A percentile compares a stretch with the other conserved stretches of the same genome.
Evolutionary conservation across 2,113 vertebrate species (phyloP).

Genomic region (Phainopepla nitens): DNA sequence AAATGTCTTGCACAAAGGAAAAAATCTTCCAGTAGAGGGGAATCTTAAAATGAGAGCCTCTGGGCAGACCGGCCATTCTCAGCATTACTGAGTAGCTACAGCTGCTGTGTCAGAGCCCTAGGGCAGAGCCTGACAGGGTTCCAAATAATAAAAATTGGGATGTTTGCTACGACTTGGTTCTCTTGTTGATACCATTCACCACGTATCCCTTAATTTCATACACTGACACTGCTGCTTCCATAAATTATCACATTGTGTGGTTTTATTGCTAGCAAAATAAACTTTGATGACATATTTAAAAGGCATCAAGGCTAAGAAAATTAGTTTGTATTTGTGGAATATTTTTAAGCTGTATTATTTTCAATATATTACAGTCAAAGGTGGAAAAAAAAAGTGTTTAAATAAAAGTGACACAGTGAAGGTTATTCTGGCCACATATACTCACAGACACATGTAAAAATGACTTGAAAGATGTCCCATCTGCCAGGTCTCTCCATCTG

Average conservation of each 20-base stretch:
- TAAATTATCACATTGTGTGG: slow-evolving; percentile 46
- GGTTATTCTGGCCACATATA: slow-evolving; percentile 44
- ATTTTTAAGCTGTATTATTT: background rate
- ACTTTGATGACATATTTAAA: slow-evolving; percentile 7
- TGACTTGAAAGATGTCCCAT: slow-evolving; percentile 44
- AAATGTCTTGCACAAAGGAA: background rate
- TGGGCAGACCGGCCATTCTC: background rate
- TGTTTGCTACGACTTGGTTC: background rate
- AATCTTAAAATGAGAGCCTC: background rate
- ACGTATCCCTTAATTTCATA: slow-evolving; percentile 12
- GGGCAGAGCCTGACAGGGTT: background rate
- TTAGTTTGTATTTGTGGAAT: background rate
- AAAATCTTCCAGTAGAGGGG: background rate
- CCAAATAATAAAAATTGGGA: background rate
- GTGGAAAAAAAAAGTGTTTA: background rate
- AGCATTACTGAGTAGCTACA: background rate
- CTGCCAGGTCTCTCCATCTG: slow-evolving; percentile 46
- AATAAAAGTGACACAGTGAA: slow-evolving; percentile 21
- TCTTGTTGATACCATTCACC: background rate
- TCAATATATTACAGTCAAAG: background rate
- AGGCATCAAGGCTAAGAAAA: slow-evolving; percentile 25
- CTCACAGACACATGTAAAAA: slow-evolving; percentile 38
- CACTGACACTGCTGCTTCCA: background rate
- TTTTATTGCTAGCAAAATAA: slow-evolving; percentile 29
- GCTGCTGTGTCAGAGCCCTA: background rate